Percentiles rank a stretch among this genome's conserved stretches.
Evolutionary conservation across 1,140 invertebrate genomes (phyloP).

Genomic region (Sycobia sp.): DNA sequence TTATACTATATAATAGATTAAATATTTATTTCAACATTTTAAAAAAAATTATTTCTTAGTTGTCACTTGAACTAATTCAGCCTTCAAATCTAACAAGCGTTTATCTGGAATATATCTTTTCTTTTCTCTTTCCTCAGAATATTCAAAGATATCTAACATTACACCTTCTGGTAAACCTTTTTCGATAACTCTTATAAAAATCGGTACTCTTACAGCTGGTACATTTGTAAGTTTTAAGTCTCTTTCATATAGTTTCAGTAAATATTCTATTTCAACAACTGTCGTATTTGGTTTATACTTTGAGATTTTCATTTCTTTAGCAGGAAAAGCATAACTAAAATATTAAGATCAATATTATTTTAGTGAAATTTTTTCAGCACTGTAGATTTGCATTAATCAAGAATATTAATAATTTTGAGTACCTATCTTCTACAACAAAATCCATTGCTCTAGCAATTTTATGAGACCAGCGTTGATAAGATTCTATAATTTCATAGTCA

Average conservation of each 20-base stretch:
- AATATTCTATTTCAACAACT: constrained; percentile 72
- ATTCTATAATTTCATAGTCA: constrained; percentile 80
- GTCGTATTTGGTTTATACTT: constrained; percentile 72
- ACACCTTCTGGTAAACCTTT: constrained; percentile 78
- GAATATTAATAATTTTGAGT: not conserved
- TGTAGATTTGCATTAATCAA: no score
- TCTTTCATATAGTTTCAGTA: constrained; percentile 77
- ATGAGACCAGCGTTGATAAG: constrained; percentile 78
- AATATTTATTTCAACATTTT: no score
- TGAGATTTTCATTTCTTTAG: constrained; percentile 70
- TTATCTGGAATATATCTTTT: constrained; percentile 80
- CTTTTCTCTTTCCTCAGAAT: constrained; percentile 66
- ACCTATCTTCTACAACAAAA: constrained; percentile 78
- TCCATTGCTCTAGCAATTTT: constrained; percentile 74
- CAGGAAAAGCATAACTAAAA: constrained; percentile 75
- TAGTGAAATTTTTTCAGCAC: no score
- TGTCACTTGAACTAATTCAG: constrained; percentile 62
- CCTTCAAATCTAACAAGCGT: constrained; percentile 74
- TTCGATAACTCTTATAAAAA: constrained; percentile 75
- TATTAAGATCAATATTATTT: no score
- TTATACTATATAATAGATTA: constrained; percentile 26
- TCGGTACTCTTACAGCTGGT: constrained; percentile 61
- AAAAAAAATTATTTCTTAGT: not conserved
- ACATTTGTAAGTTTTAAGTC: constrained; percentile 74
- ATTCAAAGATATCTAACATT: constrained; percentile 67